Evolutionary conservation across 35 echinoderm and acorn worm species (phyloP).

Genomic region (Antedon bifida): DNA sequence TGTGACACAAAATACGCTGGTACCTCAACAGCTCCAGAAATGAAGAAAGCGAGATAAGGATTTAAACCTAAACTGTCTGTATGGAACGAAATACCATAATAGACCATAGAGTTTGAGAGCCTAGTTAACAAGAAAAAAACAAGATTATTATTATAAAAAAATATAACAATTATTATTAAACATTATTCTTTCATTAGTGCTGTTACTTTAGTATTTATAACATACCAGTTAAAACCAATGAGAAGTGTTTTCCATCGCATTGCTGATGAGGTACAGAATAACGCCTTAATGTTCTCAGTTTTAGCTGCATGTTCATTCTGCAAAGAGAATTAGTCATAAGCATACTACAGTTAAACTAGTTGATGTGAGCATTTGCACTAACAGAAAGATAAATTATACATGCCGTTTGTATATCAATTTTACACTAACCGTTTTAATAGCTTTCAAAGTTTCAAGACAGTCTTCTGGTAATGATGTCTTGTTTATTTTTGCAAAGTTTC

Average conservation of each 20-base stretch:
- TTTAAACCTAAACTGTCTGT: conserved; percentile 36
- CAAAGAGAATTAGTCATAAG: too few species aligned
- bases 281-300: neutral
- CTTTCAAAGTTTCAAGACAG: neutral
- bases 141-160: too few species aligned
- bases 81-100: conserved; percentile 63
- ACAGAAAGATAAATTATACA: too few species aligned
- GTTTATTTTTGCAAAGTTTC: conserved; percentile 34
- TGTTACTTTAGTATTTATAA: too few species aligned
- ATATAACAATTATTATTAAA: too few species aligned
- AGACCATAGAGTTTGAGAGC: conserved; percentile 45
- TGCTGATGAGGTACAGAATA: neutral
- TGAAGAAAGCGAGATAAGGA: conserved; percentile 51
- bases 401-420: too few species aligned
- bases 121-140: neutral
- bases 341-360: too few species aligned
- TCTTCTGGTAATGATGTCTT: conserved; percentile 10
- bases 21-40: conserved; percentile 65
- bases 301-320: too few species aligned
- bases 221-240: neutral
- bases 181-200: too few species aligned
- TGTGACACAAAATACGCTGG: conserved; percentile 29
- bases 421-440: too few species aligned
- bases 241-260: neutral
- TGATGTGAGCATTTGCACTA: too few species aligned